Evolutionary conservation across 2,113 vertebrate species (phyloP), one percentile per base, ranked within the genome.

Genomic region (Campylomormyrus tamandua): DNA sequence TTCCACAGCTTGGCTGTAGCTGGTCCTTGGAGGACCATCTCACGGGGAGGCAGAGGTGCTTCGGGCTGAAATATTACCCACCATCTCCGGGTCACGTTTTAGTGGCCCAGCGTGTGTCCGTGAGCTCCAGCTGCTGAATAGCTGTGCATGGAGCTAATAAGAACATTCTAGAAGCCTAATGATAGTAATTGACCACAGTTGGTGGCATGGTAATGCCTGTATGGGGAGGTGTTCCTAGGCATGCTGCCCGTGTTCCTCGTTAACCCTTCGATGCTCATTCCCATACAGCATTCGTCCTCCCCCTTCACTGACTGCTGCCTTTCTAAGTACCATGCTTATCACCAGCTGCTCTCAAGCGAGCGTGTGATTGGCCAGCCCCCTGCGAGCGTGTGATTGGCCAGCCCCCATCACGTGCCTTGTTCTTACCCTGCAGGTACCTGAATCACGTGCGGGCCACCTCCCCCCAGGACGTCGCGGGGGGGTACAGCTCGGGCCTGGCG

Each of bases 391-490:
- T 74, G 24, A 70, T 10, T 74, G 66, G n/a, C 24, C 27, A 31
- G 24, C 10, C 27, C 27, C 24, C 10, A 13, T 77, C 39, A 74
- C 27, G 6, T 77, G 92, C 10, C 49, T 93, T 87, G 93, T 89
- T 93, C 56, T 94, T n/a, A 11, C n/a, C 85, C 95, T 92, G 87
- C 90, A 99, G 98, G 94, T 99, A 98, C 94, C 96, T 99, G 93
- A 98, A 95, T 94, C 98, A 99, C 0, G 98, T 99, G 24, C 96
- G 98, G 92, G 95, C 96, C 0, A 95, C 97, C 89, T 95, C 97
- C 62, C 96, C 96, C 1, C 98, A 98, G 95, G 98, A 99, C 92
- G 94, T 98, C 15, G 98, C 98, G 10, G 98, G 98, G 91, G 98
- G 98, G 92, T 99, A 99, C 93, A 92, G 95, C 42, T 98, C 98